These are phyloP conservation scores for Chromobotia macracanthus DNA, from an alignment of 2,797 vertebrate genomes.

Conservation along the genomic window DNA sequence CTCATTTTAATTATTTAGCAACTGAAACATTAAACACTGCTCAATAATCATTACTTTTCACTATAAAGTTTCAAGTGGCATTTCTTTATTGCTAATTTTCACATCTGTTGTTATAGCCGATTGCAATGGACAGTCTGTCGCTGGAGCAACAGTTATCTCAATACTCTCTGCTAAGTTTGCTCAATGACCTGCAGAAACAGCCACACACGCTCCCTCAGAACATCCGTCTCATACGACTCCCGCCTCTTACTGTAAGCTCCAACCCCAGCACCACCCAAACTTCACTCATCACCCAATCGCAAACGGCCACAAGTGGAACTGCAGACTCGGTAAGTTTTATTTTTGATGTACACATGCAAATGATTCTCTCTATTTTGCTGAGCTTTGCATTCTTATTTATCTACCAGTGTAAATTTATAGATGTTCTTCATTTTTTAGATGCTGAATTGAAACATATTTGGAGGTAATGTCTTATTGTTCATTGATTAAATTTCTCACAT, in stretches of 20 bases:
- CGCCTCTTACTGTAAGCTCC: slow-evolving; percentile 82
- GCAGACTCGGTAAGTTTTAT: slow-evolving; percentile 86
- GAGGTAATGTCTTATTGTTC: background rate
- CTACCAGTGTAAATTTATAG: background rate
- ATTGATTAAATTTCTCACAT: slow-evolving; percentile 67
- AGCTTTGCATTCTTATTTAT: background rate
- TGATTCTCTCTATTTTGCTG: background rate
- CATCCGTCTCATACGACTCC: slow-evolving; percentile 87
- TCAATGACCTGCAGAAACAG: slow-evolving; percentile 80
- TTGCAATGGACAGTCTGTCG: slow-evolving; percentile 86
- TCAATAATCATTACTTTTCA: background rate
- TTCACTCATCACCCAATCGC: slow-evolving; percentile 83
- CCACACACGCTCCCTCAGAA: slow-evolving; percentile 78
- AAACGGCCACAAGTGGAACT: slow-evolving; percentile 86
- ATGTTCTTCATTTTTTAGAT: background rate
- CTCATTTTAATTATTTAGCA: background rate
- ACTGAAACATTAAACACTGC: background rate
- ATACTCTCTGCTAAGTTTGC: slow-evolving; percentile 89
- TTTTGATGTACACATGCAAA: background rate
- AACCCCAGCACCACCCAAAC: slow-evolving; percentile 82
- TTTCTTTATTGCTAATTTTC: background rate
- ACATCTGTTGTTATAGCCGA: slow-evolving; percentile 69
- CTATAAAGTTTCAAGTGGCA: background rate
- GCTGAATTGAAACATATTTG: background rate
- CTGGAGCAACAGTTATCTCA: slow-evolving; percentile 95